phyloP scores from a whole-genome alignment of 2,113 vertebrate species.

The Riparia riparia region DNA sequence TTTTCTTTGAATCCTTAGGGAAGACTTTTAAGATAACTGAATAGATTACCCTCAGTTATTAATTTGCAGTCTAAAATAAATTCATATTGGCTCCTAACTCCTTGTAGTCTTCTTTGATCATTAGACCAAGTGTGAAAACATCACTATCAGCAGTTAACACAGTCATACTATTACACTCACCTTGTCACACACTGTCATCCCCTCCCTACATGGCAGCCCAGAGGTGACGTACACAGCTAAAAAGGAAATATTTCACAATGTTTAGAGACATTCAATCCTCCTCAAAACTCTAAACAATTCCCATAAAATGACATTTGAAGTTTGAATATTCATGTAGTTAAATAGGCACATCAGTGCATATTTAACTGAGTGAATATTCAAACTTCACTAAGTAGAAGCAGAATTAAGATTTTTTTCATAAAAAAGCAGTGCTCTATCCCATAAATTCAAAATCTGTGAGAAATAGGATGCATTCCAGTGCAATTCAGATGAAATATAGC shows the following conservation, averaged over 20 bases:
- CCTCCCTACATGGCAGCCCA: neutral
- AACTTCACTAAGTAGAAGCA: neutral
- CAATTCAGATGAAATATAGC: neutral
- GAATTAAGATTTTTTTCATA: neutral
- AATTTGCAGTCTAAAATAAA: neutral
- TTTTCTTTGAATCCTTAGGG: neutral
- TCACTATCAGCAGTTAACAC: neutral
- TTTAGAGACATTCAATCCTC: neutral
- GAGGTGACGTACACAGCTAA: neutral
- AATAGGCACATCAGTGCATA: neutral
- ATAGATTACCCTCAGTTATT: neutral
- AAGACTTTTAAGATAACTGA: neutral
- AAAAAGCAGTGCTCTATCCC: neutral
- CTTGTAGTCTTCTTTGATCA: neutral
- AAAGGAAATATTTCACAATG: neutral
- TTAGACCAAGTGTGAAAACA: neutral
- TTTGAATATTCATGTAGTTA: neutral
- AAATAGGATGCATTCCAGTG: neutral
- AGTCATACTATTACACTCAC: neutral
- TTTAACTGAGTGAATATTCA: no score
- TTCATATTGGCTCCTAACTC: neutral
- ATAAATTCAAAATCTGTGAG: neutral
- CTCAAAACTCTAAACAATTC: neutral
- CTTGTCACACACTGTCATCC: neutral
- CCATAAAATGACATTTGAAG: neutral